Evolutionary conservation across 2,113 vertebrate species (phyloP), one percentile per base, ranked within the genome.

Genomic region (Charadrius vociferus): DNA sequence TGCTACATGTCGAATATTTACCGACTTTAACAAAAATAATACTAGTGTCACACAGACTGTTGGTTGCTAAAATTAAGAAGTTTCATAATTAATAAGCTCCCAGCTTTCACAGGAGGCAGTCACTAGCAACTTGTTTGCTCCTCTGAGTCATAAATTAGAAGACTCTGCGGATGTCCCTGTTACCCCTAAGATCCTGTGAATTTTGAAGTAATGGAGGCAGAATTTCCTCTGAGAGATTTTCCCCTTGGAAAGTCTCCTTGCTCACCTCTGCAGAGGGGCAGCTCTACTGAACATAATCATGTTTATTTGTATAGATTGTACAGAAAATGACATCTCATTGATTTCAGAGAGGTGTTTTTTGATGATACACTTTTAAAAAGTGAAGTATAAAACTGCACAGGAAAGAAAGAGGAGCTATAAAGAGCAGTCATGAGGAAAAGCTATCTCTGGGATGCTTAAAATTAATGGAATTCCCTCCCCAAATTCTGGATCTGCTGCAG

Each of bases 251-350:
- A n/a, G n/a, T n/a, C n/a, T n/a, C n/a, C n/a, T 56, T 47, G 5
- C 15, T 22, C 10, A 83, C 9, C 6, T 65, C 23, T 73, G 10
- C 4, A 2, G 43, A 85, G 15, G 7, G 0, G 0, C 4, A 1
- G 10, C 29, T 82, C 49, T 71, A 30, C 53, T 62, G 72, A 73
- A 62, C 6, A 11, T 23, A 32, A 22, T 59, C 10, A 18, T 26
- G 9, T 22, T 67, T 63, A 12, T 50, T 78, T 43, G 7, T 61
- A 16, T 45, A 56, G 16, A 19, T 41, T 20, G 15, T 81, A 21
- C 37, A 55, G 59, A 53, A 92, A 78, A 50, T 73, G 2, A 36
- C 21, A 59, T 52, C 16, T 8, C 11, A 2, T 27, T 77, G 59
- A 78, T 86, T 68, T 82, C 24, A 32, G 56, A 83, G 12, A 19